Percentiles rank a stretch among this genome's conserved stretches.
These are phyloP conservation scores for Pteruthius melanotis DNA, from an alignment of 2,113 vertebrate genomes.

Conservation along the genomic window DNA sequence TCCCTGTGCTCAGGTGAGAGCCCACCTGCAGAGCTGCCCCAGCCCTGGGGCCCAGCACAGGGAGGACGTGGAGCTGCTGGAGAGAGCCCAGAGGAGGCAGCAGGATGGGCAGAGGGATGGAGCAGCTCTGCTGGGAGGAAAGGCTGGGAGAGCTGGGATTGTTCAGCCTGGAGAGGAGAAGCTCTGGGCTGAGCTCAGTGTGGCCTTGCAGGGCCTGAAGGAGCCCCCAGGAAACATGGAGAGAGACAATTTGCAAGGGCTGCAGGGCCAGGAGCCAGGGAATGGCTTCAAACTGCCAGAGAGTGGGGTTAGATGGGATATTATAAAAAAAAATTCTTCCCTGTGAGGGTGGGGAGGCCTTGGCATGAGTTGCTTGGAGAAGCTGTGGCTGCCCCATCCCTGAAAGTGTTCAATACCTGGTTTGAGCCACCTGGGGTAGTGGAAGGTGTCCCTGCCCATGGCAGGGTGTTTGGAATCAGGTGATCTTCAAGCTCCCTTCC, in stretches of 20 bases:
- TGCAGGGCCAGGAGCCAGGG: fast-evolving
- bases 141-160: not conserved
- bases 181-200: not conserved
- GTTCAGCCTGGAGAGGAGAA: not conserved
- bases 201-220: not conserved
- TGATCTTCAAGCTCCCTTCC: not conserved
- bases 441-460: not conserved
- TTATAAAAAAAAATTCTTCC: fast-evolving
- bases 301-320: fast-evolving
- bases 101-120: not conserved
- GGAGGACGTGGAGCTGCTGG: not conserved
- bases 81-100: not conserved
- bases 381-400: not conserved
- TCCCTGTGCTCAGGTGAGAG: not conserved
- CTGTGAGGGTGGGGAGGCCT: fast-evolving
- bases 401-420: not conserved
- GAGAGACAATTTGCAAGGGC: not conserved
- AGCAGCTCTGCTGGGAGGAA: not conserved
- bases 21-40: not conserved
- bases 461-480: fast-evolving
- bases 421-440: fast-evolving
- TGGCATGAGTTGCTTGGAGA: fast-evolving
- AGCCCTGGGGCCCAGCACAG: not conserved
- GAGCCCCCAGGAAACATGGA: fast-evolving
- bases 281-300: fast-evolving